Base-by-base conservation (phyloP, 2,888 invertebrate species). In the Eupithecia centaureata region DNA sequence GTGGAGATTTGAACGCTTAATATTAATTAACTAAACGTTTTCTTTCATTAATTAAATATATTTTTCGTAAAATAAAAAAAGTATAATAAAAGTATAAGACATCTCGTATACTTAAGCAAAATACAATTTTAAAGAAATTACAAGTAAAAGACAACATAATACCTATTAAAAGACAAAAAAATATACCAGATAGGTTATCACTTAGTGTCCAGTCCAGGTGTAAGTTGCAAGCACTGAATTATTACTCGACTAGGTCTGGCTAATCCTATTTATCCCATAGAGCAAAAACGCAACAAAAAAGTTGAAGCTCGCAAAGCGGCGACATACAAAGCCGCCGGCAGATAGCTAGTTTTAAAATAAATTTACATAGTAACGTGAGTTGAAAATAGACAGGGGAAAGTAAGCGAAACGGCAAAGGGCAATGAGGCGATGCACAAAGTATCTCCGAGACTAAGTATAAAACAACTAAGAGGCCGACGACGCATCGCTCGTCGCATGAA, bases 391-490 rank as follows among this genome's bases (percentile, higher is more conserved):
- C 84, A 89, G 84, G 86, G 87, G 86, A 89, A 88, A 87, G 87
- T 88, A 86, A 91, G 89, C 90, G 87, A 90, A 91, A 90, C 89
- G 86, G 84, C 88, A 86, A 87, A 87, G 88, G 89, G 92, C 90
- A 91, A 92, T 91, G 92, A 90, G 89, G 87, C 92, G 89, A 86
- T 86, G 89, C 90, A 89, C 88, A 90, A 90, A 90, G 90, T 88
- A 86, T 87, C 89, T 87, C 73, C 85, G 87, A 88, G 90, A 88
- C 90, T 82, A 85, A 88, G 88, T 90, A 92, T 92, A 92, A 91
- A 92, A 92, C 92, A 92, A 93, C 92, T 91, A 91, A 92, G 91
- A 90, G 90, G 89, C 89, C 86, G 89, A 42, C 42, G 42, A 87
- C 87, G 88, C 89, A 91, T 89, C 85, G 84, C 86, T 86, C 85